These are phyloP conservation scores for Toxotes jaculatrix DNA, from an alignment of 2,113 vertebrate genomes.

Conservation along the genomic window DNA sequence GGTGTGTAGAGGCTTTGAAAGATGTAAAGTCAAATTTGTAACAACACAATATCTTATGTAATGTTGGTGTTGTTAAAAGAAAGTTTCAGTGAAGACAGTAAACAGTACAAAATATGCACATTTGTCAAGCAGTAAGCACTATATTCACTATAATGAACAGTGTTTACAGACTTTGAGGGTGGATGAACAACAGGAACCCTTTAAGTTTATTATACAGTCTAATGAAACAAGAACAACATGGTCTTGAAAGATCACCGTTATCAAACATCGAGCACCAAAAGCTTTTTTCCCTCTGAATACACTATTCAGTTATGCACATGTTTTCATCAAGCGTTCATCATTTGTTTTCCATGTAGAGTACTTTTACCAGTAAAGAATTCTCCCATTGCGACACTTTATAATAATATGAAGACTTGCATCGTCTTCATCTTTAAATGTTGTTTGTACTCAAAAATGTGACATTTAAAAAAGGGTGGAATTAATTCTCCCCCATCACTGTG, in stretches of 20 bases:
- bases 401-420: no score
- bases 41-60: background rate
- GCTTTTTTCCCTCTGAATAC: no score
- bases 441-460: background rate
- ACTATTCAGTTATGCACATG: background rate
- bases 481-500: conserved; percentile 3
- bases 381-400: background rate
- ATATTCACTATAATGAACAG: background rate
- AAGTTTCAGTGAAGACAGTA: background rate
- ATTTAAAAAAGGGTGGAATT: background rate
- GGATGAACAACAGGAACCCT: background rate
- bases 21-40: background rate
- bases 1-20: background rate
- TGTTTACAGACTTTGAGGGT: background rate
- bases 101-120: background rate
- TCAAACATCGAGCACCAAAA: background rate
- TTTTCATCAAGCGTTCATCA: background rate
- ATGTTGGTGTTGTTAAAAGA: background rate
- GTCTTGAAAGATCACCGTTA: background rate
- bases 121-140: background rate
- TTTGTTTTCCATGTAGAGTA: background rate
- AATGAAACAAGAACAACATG: background rate
- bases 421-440: background rate
- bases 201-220: background rate
- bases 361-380: background rate